A percentile compares a stretch with the other conserved stretches of the same genome.
Conservation (phyloP, 2,797 vertebrate genomes). For the Cirrhinus molitorella region DNA sequence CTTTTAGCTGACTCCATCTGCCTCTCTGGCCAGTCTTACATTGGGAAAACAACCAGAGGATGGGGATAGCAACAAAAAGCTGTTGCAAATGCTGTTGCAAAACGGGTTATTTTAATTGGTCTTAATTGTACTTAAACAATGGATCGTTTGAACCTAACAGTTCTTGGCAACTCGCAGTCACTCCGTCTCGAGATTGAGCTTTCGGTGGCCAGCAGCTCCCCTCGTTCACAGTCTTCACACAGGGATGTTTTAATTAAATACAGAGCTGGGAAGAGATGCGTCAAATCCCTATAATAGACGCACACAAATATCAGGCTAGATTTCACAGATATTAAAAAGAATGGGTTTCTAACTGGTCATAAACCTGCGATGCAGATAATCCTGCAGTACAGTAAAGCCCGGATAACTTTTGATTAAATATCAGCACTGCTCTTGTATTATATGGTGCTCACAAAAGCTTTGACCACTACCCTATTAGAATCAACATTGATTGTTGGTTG, state of each 20-base stretch:
- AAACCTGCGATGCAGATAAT: slow-evolving; percentile 2
- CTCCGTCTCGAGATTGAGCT: slow-evolving; percentile 17
- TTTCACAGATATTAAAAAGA: neutral
- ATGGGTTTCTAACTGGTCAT: neutral
- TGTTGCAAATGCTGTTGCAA: slow-evolving; percentile 65
- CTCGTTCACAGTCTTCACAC: slow-evolving; percentile 1
- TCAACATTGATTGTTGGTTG: slow-evolving; percentile 34
- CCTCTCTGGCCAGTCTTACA: slow-evolving; percentile 70
- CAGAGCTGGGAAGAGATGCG: neutral
- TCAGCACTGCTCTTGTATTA: neutral
- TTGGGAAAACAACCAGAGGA: slow-evolving; percentile 40
- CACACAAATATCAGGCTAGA: slow-evolving; percentile 7
- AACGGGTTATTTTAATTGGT: slow-evolving; percentile 77
- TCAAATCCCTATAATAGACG: neutral
- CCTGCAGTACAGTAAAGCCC: slow-evolving; percentile 18
- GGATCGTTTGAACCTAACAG: slow-evolving; percentile 65
- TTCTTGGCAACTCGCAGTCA: slow-evolving; percentile 65
- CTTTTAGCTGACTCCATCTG: slow-evolving; percentile 68
- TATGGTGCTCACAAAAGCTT: slow-evolving; percentile 14
- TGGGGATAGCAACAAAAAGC: slow-evolving; percentile 39
- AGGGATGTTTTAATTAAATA: slow-evolving; percentile 38
- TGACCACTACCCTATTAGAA: slow-evolving; percentile 30
- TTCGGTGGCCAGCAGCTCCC: neutral
- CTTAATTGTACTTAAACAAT: slow-evolving; percentile 72
- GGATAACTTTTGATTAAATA: slow-evolving; percentile 31